phyloP scores from a whole-genome alignment of 2,113 vertebrate species.

The Elachura formosa region DNA sequence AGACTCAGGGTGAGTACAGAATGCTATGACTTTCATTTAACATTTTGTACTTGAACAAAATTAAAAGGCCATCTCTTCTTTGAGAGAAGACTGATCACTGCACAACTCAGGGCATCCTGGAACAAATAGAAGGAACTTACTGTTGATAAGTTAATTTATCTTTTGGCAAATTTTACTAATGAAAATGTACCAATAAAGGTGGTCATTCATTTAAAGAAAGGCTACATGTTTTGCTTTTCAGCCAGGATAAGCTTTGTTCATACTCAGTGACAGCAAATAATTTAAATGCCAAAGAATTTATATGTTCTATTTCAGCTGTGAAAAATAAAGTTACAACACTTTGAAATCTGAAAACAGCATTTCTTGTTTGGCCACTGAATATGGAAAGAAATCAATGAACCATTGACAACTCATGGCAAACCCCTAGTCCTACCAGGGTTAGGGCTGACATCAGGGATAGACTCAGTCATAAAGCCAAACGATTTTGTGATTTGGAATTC shows the following conservation, averaged over 20 bases:
- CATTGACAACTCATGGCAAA: background rate
- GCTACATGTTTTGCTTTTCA: background rate
- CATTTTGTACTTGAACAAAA: background rate
- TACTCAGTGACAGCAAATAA: background rate
- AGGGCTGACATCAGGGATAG: background rate
- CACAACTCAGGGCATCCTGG: background rate
- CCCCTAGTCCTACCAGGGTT: background rate
- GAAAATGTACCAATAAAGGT: background rate
- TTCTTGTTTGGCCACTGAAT: background rate
- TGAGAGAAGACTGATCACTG: background rate
- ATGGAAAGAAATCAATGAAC: background rate
- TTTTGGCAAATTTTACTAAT: background rate
- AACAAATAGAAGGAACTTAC: background rate
- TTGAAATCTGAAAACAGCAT: background rate
- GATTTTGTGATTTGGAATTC: background rate
- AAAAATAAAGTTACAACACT: background rate
- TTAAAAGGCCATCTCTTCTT: conserved; percentile 1
- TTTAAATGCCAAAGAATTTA: background rate
- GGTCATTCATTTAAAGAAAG: background rate
- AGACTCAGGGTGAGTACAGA: background rate
- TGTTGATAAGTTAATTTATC: background rate
- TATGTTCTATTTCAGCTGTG: background rate
- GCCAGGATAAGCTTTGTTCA: background rate
- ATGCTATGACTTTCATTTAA: background rate
- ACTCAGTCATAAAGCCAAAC: background rate